Evolutionary conservation across 1,140 invertebrate genomes (phyloP).

Genomic region (Hydropsyche tenuis): DNA sequence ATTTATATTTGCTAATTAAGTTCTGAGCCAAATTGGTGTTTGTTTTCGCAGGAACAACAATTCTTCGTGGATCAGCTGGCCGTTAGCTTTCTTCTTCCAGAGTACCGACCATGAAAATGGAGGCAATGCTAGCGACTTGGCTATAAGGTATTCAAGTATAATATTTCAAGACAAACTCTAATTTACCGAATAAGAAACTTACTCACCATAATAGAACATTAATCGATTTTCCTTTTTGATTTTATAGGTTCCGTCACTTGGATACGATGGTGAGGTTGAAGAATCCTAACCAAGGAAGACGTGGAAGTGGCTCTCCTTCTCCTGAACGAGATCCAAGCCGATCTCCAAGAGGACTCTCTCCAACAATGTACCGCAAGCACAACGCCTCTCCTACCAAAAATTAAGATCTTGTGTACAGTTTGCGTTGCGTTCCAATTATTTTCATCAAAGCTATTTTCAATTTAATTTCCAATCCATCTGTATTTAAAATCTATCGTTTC

Average conservation of each 20-base stretch:
- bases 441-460: no score
- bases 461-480: no score
- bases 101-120: constrained; percentile 72
- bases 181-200: not conserved
- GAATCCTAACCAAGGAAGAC: constrained; percentile 60
- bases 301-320: constrained; percentile 67
- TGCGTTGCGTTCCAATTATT: no score
- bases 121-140: constrained; percentile 71
- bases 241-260: constrained; percentile 76
- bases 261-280: constrained; percentile 78
- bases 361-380: constrained; percentile 37
- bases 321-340: constrained; percentile 63
- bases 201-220: no score
- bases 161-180: not conserved
- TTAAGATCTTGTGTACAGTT: no score
- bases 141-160: constrained; percentile 70
- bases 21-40: no score
- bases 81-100: constrained; percentile 84
- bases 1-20: no score
- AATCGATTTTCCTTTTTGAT: not conserved
- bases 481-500: no score
- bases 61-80: constrained; percentile 90
- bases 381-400: constrained; percentile 40
- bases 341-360: constrained; percentile 46
- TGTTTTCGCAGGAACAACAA: constrained; percentile 56